A percentile compares a stretch with the other conserved stretches of the same genome.
These are phyloP conservation scores for Drosophila murphyi DNA, from an alignment of 1,140 invertebrate species.

Conservation along the genomic window DNA sequence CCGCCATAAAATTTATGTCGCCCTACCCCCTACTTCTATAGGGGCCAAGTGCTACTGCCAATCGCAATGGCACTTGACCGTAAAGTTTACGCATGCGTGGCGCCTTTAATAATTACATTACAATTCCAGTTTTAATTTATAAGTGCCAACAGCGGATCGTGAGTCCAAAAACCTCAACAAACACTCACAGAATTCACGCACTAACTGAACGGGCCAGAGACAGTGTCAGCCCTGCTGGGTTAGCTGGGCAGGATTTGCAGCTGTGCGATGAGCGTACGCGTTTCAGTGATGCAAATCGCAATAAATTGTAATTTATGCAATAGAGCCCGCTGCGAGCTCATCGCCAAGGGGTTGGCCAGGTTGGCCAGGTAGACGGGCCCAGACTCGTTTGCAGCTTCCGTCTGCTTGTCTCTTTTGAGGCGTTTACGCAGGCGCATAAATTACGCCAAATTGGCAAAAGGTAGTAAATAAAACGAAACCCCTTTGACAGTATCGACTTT, in stretches of 20 bases:
- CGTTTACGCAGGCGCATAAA: slow-evolving; percentile 83
- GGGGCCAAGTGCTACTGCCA: slow-evolving; percentile 12
- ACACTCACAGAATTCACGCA: slow-evolving; percentile 67
- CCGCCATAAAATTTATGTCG: slow-evolving; percentile 23
- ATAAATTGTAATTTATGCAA: slow-evolving; percentile 83
- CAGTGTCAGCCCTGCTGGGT: neutral
- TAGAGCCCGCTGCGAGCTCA: slow-evolving; percentile 44
- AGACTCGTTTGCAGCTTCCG: slow-evolving; percentile 31
- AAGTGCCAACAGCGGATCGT: slow-evolving; percentile 21
- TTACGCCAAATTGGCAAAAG: slow-evolving; percentile 51
- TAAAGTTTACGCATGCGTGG: slow-evolving; percentile 55
- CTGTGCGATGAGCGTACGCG: slow-evolving; percentile 40
- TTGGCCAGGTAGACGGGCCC: slow-evolving; percentile 30
- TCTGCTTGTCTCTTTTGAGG: slow-evolving; percentile 46
- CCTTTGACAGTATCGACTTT: slow-evolving; percentile 33
- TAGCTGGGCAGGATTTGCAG: slow-evolving; percentile 47
- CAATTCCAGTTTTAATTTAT: slow-evolving; percentile 24
- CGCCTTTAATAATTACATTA: slow-evolving; percentile 37
- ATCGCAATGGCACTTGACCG: slow-evolving; percentile 50
- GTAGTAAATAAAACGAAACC: slow-evolving; percentile 56
- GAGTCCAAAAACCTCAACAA: slow-evolving; percentile 23
- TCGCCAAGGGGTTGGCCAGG: slow-evolving; percentile 45
- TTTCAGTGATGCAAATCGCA: slow-evolving; percentile 74
- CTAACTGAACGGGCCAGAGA: slow-evolving; percentile 53
- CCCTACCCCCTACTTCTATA: neutral